phyloP scores from a whole-genome alignment of 2,113 vertebrate species.

The Apodemus sylvaticus region DNA sequence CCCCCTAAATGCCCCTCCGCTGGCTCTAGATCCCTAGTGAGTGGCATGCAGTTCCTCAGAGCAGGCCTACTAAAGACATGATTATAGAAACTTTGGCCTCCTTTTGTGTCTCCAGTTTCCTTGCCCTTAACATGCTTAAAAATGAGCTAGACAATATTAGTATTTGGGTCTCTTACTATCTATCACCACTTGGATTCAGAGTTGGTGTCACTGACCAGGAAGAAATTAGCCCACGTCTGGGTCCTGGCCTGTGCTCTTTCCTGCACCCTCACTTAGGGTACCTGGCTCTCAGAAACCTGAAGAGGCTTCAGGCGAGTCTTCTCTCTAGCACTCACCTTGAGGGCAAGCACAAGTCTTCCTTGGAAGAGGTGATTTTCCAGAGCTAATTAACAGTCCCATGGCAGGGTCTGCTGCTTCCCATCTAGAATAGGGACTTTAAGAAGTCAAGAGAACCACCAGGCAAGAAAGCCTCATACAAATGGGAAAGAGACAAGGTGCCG shows the following conservation, averaged over 20 bases:
- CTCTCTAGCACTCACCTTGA: neutral
- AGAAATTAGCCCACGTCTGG: neutral
- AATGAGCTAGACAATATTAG: no score
- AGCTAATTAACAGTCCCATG: neutral
- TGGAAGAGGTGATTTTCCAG: neutral
- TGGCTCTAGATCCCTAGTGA: neutral
- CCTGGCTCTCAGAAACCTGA: neutral
- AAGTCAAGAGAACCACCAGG: neutral
- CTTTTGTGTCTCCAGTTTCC: neutral
- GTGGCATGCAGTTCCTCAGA: neutral
- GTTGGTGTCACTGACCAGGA: neutral
- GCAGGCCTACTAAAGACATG: conserved; percentile 15
- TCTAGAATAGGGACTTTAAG: neutral
- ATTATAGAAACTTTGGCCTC: conserved; percentile 72
- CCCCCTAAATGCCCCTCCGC: neutral
- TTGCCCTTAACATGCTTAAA: neutral
- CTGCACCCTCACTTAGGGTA: neutral
- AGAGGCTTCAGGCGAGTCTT: no score
- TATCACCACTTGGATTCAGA: neutral
- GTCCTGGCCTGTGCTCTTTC: neutral
- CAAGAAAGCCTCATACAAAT: neutral
- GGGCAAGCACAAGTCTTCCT: neutral
- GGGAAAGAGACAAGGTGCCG: neutral
- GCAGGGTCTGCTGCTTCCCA: neutral
- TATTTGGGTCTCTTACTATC: neutral